phyloP scores from a whole-genome alignment of 2,113 vertebrate genomes.

The Oreochromis niloticus region DNA sequence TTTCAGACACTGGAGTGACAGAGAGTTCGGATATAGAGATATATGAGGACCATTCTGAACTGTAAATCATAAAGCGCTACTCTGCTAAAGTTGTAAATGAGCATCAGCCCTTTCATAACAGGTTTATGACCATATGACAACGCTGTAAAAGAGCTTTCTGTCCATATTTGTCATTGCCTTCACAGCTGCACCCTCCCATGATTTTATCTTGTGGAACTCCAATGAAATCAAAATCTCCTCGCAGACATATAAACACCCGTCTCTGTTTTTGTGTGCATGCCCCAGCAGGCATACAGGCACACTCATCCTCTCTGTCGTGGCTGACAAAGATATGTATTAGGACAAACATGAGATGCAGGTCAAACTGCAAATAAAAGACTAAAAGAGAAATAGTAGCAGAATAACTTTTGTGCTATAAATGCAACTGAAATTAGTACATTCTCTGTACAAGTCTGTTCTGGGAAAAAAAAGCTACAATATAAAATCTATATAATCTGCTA shows the following conservation, averaged over 20 bases:
- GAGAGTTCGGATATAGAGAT: not conserved
- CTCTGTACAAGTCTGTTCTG: not conserved
- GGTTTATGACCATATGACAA: not conserved
- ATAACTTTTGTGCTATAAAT: not conserved
- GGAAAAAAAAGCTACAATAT: not conserved
- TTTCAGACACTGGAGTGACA: not conserved
- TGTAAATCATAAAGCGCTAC: not conserved
- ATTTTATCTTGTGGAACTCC: not conserved
- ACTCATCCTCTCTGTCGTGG: not conserved
- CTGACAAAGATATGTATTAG: not conserved
- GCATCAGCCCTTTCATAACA: not conserved
- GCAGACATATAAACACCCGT: not conserved
- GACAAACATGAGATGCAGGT: not conserved
- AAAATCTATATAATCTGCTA: not conserved
- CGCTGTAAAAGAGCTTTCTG: not conserved
- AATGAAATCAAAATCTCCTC: not conserved
- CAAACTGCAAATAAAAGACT: not conserved
- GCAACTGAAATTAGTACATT: not conserved
- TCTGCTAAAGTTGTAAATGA: not conserved
- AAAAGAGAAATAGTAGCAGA: not conserved
- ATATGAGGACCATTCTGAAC: not conserved
- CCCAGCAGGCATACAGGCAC: not conserved
- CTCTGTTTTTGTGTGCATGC: not conserved
- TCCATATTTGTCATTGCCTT: not conserved
- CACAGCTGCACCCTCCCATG: not conserved